A percentile compares a stretch with the other conserved stretches of the same genome.
Conservation (phyloP, 2,888 invertebrate species). For the Luperina nickerlii region DNA sequence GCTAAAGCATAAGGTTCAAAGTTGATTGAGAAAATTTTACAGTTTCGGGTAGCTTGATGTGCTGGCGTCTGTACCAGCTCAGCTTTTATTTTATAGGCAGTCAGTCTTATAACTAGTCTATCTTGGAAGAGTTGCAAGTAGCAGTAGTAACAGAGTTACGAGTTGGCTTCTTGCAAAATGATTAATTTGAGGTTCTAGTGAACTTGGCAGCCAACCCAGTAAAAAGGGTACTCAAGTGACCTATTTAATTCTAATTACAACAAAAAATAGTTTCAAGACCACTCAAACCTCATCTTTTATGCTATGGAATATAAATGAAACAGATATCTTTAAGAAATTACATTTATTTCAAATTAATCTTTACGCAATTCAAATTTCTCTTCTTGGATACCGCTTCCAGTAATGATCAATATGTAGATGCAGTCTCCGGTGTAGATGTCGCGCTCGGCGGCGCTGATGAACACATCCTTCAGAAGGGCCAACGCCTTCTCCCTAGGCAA, state of each 20-base stretch:
- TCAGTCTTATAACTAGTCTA: neutral
- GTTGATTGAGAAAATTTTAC: no score
- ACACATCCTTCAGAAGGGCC: constrained; percentile 97
- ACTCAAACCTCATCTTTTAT: neutral
- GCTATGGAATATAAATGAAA: constrained; percentile 39
- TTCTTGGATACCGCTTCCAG: constrained; percentile 95
- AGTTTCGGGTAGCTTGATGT: no score
- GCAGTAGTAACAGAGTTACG: neutral
- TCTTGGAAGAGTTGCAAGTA: neutral
- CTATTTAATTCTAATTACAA: neutral
- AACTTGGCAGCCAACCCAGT: neutral
- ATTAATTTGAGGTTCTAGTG: neutral
- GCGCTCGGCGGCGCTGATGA: constrained; percentile 99
- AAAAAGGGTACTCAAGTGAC: neutral
- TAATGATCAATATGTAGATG: constrained; percentile 96
- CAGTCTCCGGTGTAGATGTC: constrained; percentile 99
- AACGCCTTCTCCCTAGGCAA: constrained; percentile 95
- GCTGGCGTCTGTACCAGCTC: no score
- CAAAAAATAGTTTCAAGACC: neutral
- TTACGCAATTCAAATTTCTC: constrained; percentile 95
- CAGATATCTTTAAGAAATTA: constrained; percentile 59
- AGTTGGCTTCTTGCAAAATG: neutral
- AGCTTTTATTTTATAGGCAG: neutral
- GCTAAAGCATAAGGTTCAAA: no score
- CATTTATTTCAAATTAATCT: constrained; percentile 92